Evolutionary conservation across 2,888 invertebrate species (phyloP).

Genomic region (Dolichomitus sp.): DNA sequence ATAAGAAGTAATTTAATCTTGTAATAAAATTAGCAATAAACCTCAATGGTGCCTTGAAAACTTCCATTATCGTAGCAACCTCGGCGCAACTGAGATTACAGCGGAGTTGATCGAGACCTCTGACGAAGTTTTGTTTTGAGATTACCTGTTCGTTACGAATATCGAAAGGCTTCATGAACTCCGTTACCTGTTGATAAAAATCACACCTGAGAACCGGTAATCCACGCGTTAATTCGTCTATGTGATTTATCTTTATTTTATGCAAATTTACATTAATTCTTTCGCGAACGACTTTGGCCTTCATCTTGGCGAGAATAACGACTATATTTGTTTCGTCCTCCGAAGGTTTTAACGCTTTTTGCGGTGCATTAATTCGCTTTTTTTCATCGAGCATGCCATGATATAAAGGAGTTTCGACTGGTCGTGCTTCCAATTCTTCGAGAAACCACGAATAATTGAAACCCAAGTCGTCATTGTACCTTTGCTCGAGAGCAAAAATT

Average conservation of each 20-base stretch:
- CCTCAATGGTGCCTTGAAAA: conserved; percentile 86
- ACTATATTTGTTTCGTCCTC: conserved; percentile 90
- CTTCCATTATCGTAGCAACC: conserved; percentile 91
- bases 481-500: conserved; percentile 90
- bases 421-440: conserved; percentile 88
- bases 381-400: conserved; percentile 83
- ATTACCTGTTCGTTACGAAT: conserved; percentile 89
- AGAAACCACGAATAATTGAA: conserved; percentile 92
- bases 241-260: conserved; percentile 2
- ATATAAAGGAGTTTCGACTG: conserved; percentile 85
- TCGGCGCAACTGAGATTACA: conserved; percentile 90
- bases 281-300: conserved; percentile 91
- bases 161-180: conserved; percentile 91
- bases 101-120: conserved; percentile 90
- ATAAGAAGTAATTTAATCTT: neutral
- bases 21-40: conserved; percentile 44
- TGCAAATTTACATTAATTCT: conserved; percentile 86
- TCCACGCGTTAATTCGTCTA: neutral
- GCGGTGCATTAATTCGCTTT: conserved; percentile 83
- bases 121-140: conserved; percentile 90
- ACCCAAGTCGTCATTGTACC: conserved; percentile 92
- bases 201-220: neutral
- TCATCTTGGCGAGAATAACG: conserved; percentile 91
- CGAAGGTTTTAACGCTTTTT: conserved; percentile 76
- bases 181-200: conserved; percentile 86